Conservation (phyloP, 2,888 invertebrate species). For the Xiphydria camelus region DNA sequence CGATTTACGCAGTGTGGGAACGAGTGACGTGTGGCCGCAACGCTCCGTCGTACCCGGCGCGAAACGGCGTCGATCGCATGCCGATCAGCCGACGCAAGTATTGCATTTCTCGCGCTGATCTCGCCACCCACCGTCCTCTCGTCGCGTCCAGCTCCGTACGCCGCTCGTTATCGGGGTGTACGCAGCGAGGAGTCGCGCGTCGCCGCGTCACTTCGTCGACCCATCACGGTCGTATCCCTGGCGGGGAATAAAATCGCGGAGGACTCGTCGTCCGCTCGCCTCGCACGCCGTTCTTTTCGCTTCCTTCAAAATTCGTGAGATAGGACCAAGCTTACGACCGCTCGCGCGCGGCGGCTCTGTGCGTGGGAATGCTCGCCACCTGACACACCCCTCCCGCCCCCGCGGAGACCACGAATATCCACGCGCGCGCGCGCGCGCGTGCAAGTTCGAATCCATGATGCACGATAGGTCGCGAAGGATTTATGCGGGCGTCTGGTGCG, state of each 20-base stretch:
- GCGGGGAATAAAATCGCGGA: no score
- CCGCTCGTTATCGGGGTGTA: no score
- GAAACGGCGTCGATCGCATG: conserved; percentile 2
- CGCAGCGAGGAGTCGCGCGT: no score
- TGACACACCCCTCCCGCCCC: conserved; percentile 3
- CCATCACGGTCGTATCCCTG: no score
- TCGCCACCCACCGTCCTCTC: no score
- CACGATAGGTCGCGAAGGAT: conserved; percentile 44
- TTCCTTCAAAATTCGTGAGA: no score
- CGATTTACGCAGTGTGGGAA: conserved; percentile 13
- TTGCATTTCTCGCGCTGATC: no score
- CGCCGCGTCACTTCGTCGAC: no score
- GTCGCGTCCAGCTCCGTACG: no score
- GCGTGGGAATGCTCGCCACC: conserved; percentile 2
- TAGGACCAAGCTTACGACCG: no score
- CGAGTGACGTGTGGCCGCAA: conserved; percentile 11
- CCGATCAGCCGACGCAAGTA: conserved; percentile 1
- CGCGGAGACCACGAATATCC: conserved; percentile 3
- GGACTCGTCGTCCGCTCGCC: no score
- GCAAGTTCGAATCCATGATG: conserved; percentile 33
- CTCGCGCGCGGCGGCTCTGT: not conserved
- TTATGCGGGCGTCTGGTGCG: conserved; percentile 44
- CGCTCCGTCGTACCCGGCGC: not conserved
- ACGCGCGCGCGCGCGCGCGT: conserved; percentile 8
- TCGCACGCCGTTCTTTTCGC: no score